These are phyloP conservation scores for Parotocinclus haroldoi DNA, from an alignment of 2,797 vertebrate species.

Conservation along the genomic window DNA sequence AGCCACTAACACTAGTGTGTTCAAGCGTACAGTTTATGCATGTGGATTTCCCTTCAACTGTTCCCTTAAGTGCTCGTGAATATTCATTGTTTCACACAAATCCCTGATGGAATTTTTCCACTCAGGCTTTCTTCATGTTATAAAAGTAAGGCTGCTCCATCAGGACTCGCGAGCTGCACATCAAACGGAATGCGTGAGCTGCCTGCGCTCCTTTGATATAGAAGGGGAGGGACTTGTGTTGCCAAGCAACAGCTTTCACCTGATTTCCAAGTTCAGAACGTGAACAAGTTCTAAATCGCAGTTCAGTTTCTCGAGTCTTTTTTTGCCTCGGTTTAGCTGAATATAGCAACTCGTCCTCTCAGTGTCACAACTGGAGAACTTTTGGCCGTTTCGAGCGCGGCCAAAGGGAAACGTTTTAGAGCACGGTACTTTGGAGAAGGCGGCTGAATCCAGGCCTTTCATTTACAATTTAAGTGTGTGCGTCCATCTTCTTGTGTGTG, in stretches of 20 bases:
- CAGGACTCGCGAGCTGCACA: slow-evolving; percentile 33
- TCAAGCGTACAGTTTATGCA: too few relatives aligned
- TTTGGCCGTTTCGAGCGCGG: too few relatives aligned
- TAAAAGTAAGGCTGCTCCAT: slow-evolving; percentile 8
- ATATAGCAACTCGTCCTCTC: neutral
- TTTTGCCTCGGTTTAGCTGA: too few relatives aligned
- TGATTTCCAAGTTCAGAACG: slow-evolving; percentile 29
- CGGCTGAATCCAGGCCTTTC: slow-evolving; percentile 8
- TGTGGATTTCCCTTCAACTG: too few relatives aligned
- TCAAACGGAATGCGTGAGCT: slow-evolving; percentile 45
- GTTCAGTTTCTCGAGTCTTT: too few relatives aligned
- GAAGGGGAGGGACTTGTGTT: slow-evolving; percentile 29
- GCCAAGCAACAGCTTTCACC: slow-evolving; percentile 42
- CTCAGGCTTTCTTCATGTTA: slow-evolving; percentile 1
- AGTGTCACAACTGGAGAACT: slow-evolving; percentile 9
- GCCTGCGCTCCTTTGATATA: slow-evolving; percentile 31
- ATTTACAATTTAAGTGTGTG: slow-evolving; percentile 9
- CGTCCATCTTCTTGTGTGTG: slow-evolving; percentile 19
- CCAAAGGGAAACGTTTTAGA: neutral
- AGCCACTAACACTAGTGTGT: too few relatives aligned
- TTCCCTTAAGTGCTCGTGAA: too few relatives aligned
- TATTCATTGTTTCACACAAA: neutral
- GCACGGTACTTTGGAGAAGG: too few relatives aligned
- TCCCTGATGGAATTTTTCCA: slow-evolving; percentile 12
- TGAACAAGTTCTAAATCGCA: neutral